Percentiles rank a stretch among this genome's conserved stretches.
Evolutionary conservation across 2,888 invertebrate genomes (phyloP).

Genomic region (Tetanocera ferruginea): DNA sequence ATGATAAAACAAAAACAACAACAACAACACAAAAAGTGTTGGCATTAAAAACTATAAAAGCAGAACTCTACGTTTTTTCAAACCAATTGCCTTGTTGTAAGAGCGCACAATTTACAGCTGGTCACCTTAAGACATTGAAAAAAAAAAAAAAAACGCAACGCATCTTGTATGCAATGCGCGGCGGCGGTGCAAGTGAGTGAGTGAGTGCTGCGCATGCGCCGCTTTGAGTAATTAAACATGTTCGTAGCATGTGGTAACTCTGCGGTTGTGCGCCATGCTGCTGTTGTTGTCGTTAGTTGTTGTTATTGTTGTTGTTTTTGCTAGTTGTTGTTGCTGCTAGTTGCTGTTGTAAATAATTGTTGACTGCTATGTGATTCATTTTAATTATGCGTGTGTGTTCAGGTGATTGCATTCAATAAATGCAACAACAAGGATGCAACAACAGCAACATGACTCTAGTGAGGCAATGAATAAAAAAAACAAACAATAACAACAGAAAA

Average conservation of each 20-base stretch:
- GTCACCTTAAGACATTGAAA: slow-evolving; percentile 4
- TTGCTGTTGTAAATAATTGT: slow-evolving; percentile 41
- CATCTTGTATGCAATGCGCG: slow-evolving; percentile 2
- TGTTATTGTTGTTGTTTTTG: background rate
- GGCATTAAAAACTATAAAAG: no score
- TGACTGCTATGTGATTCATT: slow-evolving; percentile 50
- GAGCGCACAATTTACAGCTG: background rate
- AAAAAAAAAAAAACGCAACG: no score
- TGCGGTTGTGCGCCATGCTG: background rate
- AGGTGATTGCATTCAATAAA: slow-evolving; percentile 40
- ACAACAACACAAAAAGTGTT: background rate
- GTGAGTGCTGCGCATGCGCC: slow-evolving; percentile 11
- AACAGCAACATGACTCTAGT: slow-evolving; percentile 20
- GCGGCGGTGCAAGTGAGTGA: background rate
- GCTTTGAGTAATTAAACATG: slow-evolving; percentile 27
- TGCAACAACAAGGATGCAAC: slow-evolving; percentile 28
- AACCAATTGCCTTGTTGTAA: background rate
- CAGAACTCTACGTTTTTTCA: no score
- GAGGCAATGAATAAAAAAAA: slow-evolving; percentile 36
- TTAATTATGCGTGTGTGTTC: slow-evolving; percentile 52
- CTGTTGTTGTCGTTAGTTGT: slow-evolving; percentile 18
- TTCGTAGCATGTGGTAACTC: slow-evolving; percentile 20
- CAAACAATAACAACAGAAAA: slow-evolving; percentile 16
- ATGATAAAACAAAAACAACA: background rate
- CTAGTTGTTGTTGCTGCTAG: background rate